These are phyloP conservation scores for Cydia amplana DNA, from an alignment of 1,140 invertebrate species.

Conservation along the genomic window DNA sequence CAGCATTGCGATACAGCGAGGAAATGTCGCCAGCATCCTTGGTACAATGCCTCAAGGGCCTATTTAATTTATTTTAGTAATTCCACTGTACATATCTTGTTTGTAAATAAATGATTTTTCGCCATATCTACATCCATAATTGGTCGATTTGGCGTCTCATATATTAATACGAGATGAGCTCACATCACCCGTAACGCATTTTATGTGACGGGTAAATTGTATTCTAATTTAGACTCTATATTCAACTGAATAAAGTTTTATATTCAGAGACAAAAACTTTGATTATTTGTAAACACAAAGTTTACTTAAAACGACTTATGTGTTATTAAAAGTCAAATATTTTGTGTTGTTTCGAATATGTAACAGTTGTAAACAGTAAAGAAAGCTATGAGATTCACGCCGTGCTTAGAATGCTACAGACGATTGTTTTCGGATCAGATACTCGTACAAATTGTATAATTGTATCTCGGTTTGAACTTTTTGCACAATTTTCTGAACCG, in stretches of 20 bases:
- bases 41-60: too few relatives aligned
- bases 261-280: neutral
- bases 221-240: neutral
- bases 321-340: neutral
- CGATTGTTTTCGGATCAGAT: slow-evolving; percentile 30
- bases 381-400: slow-evolving; percentile 19
- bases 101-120: too few relatives aligned
- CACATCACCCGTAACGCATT: slow-evolving; percentile 7
- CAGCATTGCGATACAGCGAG: too few relatives aligned
- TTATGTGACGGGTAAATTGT: neutral
- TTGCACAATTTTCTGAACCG: neutral
- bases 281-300: slow-evolving; percentile 8
- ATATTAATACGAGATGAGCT: neutral
- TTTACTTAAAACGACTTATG: neutral
- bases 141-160: slow-evolving; percentile 10
- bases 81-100: too few relatives aligned
- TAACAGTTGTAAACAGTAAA: neutral
- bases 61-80: too few relatives aligned
- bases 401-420: slow-evolving; percentile 19
- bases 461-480: slow-evolving; percentile 3
- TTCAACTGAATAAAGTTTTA: neutral
- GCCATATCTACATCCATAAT: slow-evolving; percentile 14
- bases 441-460: slow-evolving; percentile 20
- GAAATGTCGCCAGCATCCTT: too few relatives aligned
- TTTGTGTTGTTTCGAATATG: neutral